Conservation (phyloP, 2,888 invertebrate species). For the Sipunculus nudus region DNA sequence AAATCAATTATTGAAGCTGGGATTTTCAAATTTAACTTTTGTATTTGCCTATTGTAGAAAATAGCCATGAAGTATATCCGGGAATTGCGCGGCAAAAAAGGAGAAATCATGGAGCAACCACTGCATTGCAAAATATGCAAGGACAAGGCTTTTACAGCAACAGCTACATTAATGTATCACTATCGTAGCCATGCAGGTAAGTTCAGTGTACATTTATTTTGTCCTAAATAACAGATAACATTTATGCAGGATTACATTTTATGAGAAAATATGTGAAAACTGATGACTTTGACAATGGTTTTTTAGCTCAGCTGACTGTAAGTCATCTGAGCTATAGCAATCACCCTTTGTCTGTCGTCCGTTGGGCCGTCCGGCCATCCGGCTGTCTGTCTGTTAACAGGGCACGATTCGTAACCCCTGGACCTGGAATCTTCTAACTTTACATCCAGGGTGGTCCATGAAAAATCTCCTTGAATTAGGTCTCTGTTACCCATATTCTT, state of each 20-base stretch:
- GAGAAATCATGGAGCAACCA: conserved; percentile 60
- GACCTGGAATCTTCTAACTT: too few species aligned
- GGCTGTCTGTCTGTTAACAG: too few species aligned
- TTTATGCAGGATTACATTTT: background rate
- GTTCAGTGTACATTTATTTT: conserved; percentile 9
- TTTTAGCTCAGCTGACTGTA: too few species aligned
- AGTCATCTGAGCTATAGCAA: too few species aligned
- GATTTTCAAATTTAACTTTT: too few species aligned
- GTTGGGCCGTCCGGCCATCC: too few species aligned
- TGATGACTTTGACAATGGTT: background rate
- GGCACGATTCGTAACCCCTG: too few species aligned
- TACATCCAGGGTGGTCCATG: too few species aligned
- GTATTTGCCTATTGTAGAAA: conserved; percentile 66
- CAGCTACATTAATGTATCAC: conserved; percentile 72
- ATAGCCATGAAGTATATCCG: conserved; percentile 69
- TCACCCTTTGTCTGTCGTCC: too few species aligned
- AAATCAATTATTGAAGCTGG: too few species aligned
- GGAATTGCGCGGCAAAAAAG: conserved; percentile 54
- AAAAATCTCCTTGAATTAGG: too few species aligned
- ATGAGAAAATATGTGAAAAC: background rate
- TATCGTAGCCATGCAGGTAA: conserved; percentile 73
- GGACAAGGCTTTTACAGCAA: conserved; percentile 71
- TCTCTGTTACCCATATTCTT: too few species aligned
- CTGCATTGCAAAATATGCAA: conserved; percentile 72
- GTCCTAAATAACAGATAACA: background rate